Evolutionary conservation across 2,888 invertebrate species (phyloP).

Genomic region (Diplazon laetatorius): DNA sequence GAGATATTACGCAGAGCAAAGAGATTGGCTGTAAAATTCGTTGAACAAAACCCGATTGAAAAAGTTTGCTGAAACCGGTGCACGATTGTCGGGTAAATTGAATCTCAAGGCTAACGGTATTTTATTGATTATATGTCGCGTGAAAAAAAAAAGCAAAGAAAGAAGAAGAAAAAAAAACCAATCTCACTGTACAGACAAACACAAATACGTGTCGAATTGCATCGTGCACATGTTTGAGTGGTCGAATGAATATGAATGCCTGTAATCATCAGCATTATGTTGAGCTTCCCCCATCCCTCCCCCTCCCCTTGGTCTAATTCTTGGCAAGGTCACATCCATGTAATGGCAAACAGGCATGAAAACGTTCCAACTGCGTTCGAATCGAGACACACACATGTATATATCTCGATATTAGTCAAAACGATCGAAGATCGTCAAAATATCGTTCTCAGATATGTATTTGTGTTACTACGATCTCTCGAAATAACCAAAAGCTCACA

Average conservation of each 20-base stretch:
- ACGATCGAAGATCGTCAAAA: conserved; percentile 1
- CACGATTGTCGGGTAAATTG: conserved; percentile 33
- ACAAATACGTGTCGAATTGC: conserved; percentile 45
- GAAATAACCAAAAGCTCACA: background rate
- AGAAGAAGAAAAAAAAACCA: conserved; percentile 32
- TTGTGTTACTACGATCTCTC: background rate
- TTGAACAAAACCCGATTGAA: background rate
- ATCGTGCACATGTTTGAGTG: conserved; percentile 53
- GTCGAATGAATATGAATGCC: conserved; percentile 62
- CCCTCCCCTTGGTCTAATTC: conserved; percentile 72
- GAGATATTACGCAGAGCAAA: background rate
- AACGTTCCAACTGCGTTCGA: conserved; percentile 74
- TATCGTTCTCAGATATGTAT: conserved; percentile 20
- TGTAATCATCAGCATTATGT: conserved; percentile 61
- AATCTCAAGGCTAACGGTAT: conserved; percentile 51
- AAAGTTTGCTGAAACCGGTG: conserved; percentile 17
- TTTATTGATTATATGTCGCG: conserved; percentile 51
- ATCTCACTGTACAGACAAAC: conserved; percentile 35
- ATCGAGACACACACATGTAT: conserved; percentile 28
- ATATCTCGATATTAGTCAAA: conserved; percentile 37
- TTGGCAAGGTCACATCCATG: conserved; percentile 80
- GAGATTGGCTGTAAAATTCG: background rate
- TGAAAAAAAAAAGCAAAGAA: too few relatives aligned
- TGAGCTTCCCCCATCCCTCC: conserved; percentile 70
- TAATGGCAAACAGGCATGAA: conserved; percentile 78